Percentiles rank a stretch among this genome's conserved stretches.
phyloP scores from a whole-genome alignment of 1,140 invertebrate species.

The Brachionus manjavacas region DNA sequence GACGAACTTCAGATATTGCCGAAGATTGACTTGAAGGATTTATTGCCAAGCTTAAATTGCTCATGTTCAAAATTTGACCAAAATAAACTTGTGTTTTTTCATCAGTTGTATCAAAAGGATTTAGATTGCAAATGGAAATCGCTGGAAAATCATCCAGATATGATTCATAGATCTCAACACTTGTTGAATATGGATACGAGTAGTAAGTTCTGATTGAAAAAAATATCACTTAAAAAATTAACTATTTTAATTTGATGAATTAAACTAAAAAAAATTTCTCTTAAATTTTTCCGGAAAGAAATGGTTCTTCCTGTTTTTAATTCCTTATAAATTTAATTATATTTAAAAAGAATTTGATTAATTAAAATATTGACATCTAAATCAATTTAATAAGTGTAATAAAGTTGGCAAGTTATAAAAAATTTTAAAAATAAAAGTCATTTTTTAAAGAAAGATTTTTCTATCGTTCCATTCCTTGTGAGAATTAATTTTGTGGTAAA shows the following conservation, averaged over 20 bases:
- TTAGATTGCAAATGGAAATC: neutral
- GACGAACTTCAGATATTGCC: neutral
- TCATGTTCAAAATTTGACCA: neutral
- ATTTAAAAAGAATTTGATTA: too few relatives aligned
- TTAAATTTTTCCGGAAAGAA: too few relatives aligned
- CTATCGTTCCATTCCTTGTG: too few relatives aligned
- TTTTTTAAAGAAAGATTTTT: too few relatives aligned
- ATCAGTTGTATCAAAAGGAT: neutral
- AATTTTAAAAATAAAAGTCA: too few relatives aligned
- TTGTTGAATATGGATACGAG: neutral
- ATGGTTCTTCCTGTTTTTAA: too few relatives aligned
- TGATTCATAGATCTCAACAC: neutral
- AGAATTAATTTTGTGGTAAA: too few relatives aligned
- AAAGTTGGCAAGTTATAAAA: too few relatives aligned
- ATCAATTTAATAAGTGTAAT: too few relatives aligned
- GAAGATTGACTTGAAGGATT: neutral
- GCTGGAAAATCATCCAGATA: neutral
- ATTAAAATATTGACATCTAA: too few relatives aligned
- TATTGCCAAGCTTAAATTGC: neutral
- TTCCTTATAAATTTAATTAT: too few relatives aligned
- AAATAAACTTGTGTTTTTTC: too few relatives aligned
- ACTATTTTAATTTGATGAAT: neutral
- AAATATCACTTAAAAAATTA: neutral
- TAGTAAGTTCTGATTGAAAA: neutral
- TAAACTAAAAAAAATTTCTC: neutral